Evolutionary conservation across 1,140 invertebrate genomes (phyloP), one percentile per base, ranked within the genome.

Genomic region (Catajapyx aquilonaris): DNA sequence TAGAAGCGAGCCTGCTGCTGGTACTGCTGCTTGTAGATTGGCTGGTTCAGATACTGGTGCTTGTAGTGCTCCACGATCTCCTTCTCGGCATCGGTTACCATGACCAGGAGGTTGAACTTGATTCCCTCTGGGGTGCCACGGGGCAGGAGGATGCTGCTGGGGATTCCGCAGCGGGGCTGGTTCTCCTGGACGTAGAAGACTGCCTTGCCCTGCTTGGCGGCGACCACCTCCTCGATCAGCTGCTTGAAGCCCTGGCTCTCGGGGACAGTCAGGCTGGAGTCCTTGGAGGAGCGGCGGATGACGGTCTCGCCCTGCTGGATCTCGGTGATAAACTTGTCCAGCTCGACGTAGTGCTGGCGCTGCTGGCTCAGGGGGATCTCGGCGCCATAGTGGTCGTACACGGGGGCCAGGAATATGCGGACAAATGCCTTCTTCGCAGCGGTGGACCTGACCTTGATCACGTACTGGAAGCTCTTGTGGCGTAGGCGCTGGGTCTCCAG

Each of bases 101-200:
- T 61, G 10, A 75, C 66, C 54, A 65, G 73, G 39, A 79, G 52
- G 43, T 71, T 64, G 56, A 64, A 73, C 18, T 64, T 51, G 48
- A 66, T 61, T 43, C 76, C 76, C 40, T 62, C 65, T 41, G 60
- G 55, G 39, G 59, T 67, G 45, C 76, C 77, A 46, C 64, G 72
- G 17, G 76, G 75, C 41, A 81, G 48, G 41, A 77, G 57, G 19
- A 76, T 52, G 35, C 70, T 62, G 19, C 65, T 57, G n/a, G 73
- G 73, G 46, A 69, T 63, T 9, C 63, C 65, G 41, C 60, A 66
- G 37, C 59, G 54, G 17, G 45, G 47, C 22, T 38, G 36, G 22
- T 42, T 41, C 31, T 45, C 35, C 1, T 37, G 10, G 5, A 31
- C 15, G 5, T 32, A 10, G 9, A 31, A 11, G 35, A 37, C 40